phyloP scores from a whole-genome alignment of 2,888 invertebrate genomes.

The Drosophila emarginata region DNA sequence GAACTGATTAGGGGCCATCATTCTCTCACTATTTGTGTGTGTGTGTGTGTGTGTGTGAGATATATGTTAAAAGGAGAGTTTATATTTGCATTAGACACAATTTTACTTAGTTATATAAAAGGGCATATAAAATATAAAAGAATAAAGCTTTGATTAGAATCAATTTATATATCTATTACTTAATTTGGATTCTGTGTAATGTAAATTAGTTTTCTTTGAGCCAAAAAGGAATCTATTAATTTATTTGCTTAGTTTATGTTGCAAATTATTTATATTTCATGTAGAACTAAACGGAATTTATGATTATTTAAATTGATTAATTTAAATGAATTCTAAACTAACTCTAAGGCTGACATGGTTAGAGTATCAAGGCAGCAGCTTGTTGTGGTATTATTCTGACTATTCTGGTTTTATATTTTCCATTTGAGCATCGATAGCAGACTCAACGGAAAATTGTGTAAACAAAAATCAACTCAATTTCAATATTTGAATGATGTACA shows the following conservation, averaged over 20 bases:
- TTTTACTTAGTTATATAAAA: slow-evolving; percentile 2
- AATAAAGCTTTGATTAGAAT: neutral
- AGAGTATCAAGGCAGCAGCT: neutral
- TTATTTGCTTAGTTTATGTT: no score
- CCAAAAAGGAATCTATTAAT: no score
- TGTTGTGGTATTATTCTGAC: neutral
- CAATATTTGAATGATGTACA: slow-evolving; percentile 5
- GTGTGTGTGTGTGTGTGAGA: slow-evolving; percentile 21
- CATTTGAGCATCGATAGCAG: neutral
- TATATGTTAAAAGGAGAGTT: neutral
- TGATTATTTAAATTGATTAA: no score
- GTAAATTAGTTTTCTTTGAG: neutral
- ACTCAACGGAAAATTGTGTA: neutral
- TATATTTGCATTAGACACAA: slow-evolving; percentile 17
- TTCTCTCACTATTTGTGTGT: slow-evolving; percentile 17
- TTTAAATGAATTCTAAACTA: no score
- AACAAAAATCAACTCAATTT: slow-evolving; percentile 8
- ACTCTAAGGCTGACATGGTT: no score
- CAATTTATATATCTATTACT: neutral
- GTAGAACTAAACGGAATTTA: no score
- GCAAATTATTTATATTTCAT: no score
- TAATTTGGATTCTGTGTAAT: neutral
- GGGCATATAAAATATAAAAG: neutral
- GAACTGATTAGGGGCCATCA: slow-evolving; percentile 55
- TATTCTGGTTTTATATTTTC: neutral